Evolutionary conservation across 1,140 invertebrate species (phyloP), one percentile per base, ranked within the genome.

Genomic region (Platyscapa corneri): DNA sequence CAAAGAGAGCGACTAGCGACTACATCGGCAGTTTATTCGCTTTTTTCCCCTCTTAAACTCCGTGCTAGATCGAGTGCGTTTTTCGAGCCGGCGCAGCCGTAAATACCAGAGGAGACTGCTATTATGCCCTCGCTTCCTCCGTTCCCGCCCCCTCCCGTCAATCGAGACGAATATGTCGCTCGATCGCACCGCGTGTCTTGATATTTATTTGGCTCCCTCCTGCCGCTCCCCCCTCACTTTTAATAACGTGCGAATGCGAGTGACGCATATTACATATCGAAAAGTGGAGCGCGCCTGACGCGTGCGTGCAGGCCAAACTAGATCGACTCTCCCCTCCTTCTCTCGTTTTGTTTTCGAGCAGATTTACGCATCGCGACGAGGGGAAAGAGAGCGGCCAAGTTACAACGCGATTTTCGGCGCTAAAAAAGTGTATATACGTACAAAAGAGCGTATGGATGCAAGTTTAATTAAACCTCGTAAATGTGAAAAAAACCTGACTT

Each of bases 361-460:
- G 16, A n/a, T 83, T 83, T 84, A 84, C 82, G 82, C 78, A 78
- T 77, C 37, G 65, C 27, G 27, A 53, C 18, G 56, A 39, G 8
- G 46, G 46, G 53, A 83, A 83, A 42, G 27, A 76, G 34, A 64
- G 53, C 53, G 82, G 34, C 53, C n/a, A n/a, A n/a, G n/a, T n/a
- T n/a, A n/a, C n/a, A n/a, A n/a, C n/a, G n/a, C n/a, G n/a, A n/a
- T n/a, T n/a, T n/a, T n/a, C n/a, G n/a, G n/a, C n/a, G 39, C n/a
- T n/a, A 46, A 75, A 75, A 75, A 75, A 46, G 18, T 56, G 49
- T 83, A 83, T 64, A 76, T 65, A 39, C 75, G 42, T 84, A 84
- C 64, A 84, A 84, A 83, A 27, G 72, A 42, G 82, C 23, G 37
- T 76, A 20, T 12, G 74, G n/a, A 30, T 32, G 20, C 27, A 42